A percentile compares a stretch with the other conserved stretches of the same genome.
These are phyloP conservation scores for Saccopteryx bilineata DNA, from an alignment of 2,113 vertebrate genomes.

Conservation along the genomic window DNA sequence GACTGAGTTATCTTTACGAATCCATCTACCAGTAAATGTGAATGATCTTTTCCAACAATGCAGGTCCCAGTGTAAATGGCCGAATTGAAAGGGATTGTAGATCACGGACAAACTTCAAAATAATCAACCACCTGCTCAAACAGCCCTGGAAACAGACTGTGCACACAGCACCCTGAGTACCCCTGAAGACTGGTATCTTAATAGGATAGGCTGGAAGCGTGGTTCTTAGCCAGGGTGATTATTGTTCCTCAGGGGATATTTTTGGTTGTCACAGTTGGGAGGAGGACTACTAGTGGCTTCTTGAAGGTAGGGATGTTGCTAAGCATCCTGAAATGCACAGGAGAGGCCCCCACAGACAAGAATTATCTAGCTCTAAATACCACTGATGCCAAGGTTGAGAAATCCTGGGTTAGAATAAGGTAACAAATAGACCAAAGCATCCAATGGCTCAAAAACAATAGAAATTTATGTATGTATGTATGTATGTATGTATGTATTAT, in stretches of 20 bases:
- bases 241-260: neutral
- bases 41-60: neutral
- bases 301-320: neutral
- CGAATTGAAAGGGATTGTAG: slow-evolving; percentile 36
- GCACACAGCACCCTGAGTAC: neutral
- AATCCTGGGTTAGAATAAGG: neutral
- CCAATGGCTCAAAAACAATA: neutral
- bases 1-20: slow-evolving; percentile 18
- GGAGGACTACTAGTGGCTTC: neutral
- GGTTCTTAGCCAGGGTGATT: neutral
- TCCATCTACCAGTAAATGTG: neutral
- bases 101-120: neutral
- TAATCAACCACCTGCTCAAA: neutral
- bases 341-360: neutral
- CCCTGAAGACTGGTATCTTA: neutral
- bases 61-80: neutral
- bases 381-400: neutral
- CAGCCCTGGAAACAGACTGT: neutral
- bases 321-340: neutral
- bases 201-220: neutral
- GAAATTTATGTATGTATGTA: neutral
- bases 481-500: neutral
- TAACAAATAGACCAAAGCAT: neutral
- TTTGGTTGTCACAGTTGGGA: neutral
- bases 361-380: neutral